phyloP scores from a whole-genome alignment of 2,888 invertebrate species.

The Pardosa pseudoannulata region DNA sequence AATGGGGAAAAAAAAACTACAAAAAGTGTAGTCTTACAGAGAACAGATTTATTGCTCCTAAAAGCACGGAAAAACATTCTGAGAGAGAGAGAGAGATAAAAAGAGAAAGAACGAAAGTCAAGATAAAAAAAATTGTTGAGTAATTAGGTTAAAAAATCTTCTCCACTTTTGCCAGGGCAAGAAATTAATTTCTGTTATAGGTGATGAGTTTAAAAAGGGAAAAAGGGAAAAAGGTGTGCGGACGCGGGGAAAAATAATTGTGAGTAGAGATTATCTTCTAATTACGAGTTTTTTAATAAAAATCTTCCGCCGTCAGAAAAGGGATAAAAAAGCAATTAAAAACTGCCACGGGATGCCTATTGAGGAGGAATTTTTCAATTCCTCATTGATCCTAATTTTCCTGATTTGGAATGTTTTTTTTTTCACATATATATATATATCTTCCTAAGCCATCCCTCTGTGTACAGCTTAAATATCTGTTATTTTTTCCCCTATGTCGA shows the following conservation, averaged over 20 bases:
- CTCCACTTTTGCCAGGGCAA: constrained; percentile 44
- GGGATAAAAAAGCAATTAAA: constrained; percentile 72
- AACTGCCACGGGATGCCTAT: constrained; percentile 66
- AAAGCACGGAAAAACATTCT: constrained; percentile 22
- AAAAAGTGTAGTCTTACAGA: constrained; percentile 20
- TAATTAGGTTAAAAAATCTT: constrained; percentile 72
- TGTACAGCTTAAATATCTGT: constrained; percentile 8
- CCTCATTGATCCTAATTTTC: constrained; percentile 65
- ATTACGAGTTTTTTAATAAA: constrained; percentile 70
- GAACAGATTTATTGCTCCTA: constrained; percentile 11
- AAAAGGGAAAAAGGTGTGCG: too few relatives aligned
- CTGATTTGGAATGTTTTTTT: constrained; percentile 39
- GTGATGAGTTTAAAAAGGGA: constrained; percentile 66
- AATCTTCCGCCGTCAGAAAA: constrained; percentile 28
- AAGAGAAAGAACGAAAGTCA: too few relatives aligned
- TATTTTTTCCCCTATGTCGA: too few relatives aligned
- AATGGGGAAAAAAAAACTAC: constrained; percentile 29
- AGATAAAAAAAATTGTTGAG: too few relatives aligned
- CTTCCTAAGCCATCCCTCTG: constrained; percentile 10
- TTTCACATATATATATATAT: too few relatives aligned
- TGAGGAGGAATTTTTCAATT: constrained; percentile 67
- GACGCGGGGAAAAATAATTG: constrained; percentile 60
- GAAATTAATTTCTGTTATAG: constrained; percentile 71
- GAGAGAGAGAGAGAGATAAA: constrained; percentile 13
- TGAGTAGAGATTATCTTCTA: constrained; percentile 69